Base-by-base conservation (phyloP, 2,797 vertebrate species). In the Vireo griseus region DNA sequence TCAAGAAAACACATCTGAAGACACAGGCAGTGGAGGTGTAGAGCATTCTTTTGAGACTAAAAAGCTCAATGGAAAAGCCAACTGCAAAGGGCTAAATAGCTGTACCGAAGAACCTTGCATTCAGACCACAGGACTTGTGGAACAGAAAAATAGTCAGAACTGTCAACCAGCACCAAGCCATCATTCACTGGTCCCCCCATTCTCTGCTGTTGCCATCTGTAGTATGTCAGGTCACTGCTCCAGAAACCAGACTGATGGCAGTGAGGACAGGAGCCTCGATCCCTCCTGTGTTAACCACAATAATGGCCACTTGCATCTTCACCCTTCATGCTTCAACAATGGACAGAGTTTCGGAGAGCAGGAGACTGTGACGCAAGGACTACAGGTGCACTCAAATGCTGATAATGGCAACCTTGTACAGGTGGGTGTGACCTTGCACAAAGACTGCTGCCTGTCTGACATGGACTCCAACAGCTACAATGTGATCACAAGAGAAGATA, bases 261-360 rank as follows among this genome's bases (percentile, higher is more conserved):
- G 44, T 50, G 98, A 98, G 90, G 98, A 98, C 76, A 98, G 97
- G 92, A 97, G 90, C 90, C 95, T 94, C 0, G 98, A 98, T 39
- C 88, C 97, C 79, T 91, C 97, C 92, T 98, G 98, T 6, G 57
- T 97, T 91, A 98, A 96, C 90, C 98, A 98, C 92, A 98, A 97
- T 57, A 98, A 98, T 9, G 98, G 98, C 94, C 97, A 96, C 91
- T 94, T 98, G 75, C 98, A 98, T 82, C 97, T 97, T 87, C 95
- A 96, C 39, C 96, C 97, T 72, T 94, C 93, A 2, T 97, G 98
- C 92, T 97, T 97, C 6, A 98, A 97, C 88, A 98, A 98, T 1
- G 98, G 99, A 88, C 98, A 97, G 95, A 98, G 97, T 92, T 97
- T 98, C 67, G 98, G 98, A 88, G 98, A 97, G 86, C 96, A 97